Base-by-base conservation (phyloP, 2,888 invertebrate species). In the Tanaodytes sp. region DNA sequence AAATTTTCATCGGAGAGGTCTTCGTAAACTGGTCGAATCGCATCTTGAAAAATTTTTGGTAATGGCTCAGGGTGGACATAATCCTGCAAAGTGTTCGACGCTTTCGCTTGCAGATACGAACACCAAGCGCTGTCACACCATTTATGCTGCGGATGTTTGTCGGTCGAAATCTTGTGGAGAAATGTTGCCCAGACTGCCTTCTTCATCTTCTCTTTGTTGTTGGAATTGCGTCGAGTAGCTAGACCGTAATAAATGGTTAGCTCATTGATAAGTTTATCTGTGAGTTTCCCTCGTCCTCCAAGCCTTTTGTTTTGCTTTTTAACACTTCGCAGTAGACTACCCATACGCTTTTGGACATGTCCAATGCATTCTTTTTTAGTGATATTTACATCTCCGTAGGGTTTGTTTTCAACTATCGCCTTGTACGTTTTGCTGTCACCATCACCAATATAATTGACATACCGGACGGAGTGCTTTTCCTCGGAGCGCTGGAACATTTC, bases 51-150 rank as follows among this genome's bases (percentile, higher is more conserved):
- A 27, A 27, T 27, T 30, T 31, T 30, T 12, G 12, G 59, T 14
- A 71, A 45, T 33, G 64, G 46, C 14, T 45, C 20, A 27, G 49
- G 15, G 31, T 59, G 59, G 14, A 39, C 37, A 42, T 71, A 64
- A 37, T 36, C 27, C 33, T 43, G 15, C 14, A 67, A 18, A 57
- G 55, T 48, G 39, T 30, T 36, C 14, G 43, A n/a, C 18, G 48
- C 36, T 74, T 68, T 14, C 31, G 43, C 20, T 71, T 23, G 5
- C 23, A 12, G 69, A 48, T 20, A 59, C 59, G 23, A 52, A 66
- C 23, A 63, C 69, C 72, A 72, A 16, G 64, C 66, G 11, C 69
- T 62, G 18, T 58, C 36, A 27, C 69, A 73, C 15, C 59, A 27
- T 20, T 59, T 37, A 15, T 51, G 51, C 12, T 51, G 39, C 12